Conservation (phyloP, 1,140 invertebrate genomes). For the Cydia strobilella region DNA sequence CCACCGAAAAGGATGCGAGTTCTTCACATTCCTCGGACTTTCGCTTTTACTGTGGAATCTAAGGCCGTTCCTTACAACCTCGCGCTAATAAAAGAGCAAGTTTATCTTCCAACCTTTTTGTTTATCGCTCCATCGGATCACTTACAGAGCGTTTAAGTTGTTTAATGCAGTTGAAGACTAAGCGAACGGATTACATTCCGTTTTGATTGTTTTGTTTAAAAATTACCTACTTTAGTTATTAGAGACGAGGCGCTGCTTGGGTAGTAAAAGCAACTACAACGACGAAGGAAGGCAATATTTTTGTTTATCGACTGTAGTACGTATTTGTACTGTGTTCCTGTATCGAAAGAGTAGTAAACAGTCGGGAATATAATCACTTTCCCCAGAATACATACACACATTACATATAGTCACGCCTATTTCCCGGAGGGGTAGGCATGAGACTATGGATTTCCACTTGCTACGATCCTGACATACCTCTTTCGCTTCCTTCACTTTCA, state of each 20-base stretch:
- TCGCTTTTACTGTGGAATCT: conserved; percentile 25
- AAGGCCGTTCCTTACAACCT: conserved; percentile 20
- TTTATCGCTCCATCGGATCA: not conserved
- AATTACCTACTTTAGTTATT: not conserved
- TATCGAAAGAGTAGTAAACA: not conserved
- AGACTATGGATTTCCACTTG: too few relatives aligned
- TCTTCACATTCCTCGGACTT: conserved; percentile 15
- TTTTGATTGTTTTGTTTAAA: not conserved
- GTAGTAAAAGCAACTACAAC: not conserved
- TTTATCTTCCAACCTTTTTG: not conserved
- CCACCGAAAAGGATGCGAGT: conserved; percentile 21
- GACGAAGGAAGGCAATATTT: too few relatives aligned
- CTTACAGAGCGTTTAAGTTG: conserved; percentile 3
- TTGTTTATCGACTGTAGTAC: too few relatives aligned
- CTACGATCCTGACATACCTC: too few relatives aligned
- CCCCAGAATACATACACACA: not conserved
- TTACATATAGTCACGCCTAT: too few relatives aligned
- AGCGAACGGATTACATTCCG: not conserved
- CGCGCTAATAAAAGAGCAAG: not conserved
- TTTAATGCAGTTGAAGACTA: not conserved
- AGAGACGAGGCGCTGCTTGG: not conserved
- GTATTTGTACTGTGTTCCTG: too few relatives aligned
- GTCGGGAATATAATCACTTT: not conserved
- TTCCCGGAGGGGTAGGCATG: too few relatives aligned
- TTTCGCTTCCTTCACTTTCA: too few relatives aligned